Percentiles rank a stretch among this genome's conserved stretches.
Conservation (phyloP, 2,113 vertebrate species). For the Oceanites oceanicus region DNA sequence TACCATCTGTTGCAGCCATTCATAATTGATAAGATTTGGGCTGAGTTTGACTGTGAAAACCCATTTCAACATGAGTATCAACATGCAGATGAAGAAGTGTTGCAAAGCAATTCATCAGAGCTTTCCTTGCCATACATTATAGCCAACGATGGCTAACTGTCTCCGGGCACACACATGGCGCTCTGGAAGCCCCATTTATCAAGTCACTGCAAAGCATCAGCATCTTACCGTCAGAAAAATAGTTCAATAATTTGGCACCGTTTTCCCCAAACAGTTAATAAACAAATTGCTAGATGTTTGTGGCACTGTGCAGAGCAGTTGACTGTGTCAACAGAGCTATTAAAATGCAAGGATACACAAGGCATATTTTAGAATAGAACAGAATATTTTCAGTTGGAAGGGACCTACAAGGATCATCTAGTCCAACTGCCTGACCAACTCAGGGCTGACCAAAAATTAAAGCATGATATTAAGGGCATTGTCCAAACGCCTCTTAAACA, state of each 20-base stretch:
- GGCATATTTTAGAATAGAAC: background rate
- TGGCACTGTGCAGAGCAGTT: background rate
- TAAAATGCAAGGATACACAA: background rate
- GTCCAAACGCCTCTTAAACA: background rate
- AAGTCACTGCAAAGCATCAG: background rate
- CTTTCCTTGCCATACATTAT: background rate
- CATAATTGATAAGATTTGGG: conserved; percentile 42
- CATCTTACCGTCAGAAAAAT: background rate
- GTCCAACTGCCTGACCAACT: background rate
- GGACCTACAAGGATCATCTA: background rate
- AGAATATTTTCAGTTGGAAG: background rate
- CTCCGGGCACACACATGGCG: background rate
- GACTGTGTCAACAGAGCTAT: background rate
- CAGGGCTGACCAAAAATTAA: background rate
- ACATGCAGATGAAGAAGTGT: background rate
- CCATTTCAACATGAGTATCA: background rate
- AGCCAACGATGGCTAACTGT: background rate
- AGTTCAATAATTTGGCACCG: background rate
- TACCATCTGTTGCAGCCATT: conserved; percentile 47
- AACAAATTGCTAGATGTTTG: background rate
- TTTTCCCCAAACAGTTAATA: background rate
- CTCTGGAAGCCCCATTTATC: background rate
- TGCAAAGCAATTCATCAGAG: background rate
- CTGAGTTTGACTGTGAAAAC: conserved; percentile 32
- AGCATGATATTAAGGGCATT: background rate